Evolutionary conservation across 2,113 vertebrate species (phyloP).

Genomic region (Brachirus orientalis): DNA sequence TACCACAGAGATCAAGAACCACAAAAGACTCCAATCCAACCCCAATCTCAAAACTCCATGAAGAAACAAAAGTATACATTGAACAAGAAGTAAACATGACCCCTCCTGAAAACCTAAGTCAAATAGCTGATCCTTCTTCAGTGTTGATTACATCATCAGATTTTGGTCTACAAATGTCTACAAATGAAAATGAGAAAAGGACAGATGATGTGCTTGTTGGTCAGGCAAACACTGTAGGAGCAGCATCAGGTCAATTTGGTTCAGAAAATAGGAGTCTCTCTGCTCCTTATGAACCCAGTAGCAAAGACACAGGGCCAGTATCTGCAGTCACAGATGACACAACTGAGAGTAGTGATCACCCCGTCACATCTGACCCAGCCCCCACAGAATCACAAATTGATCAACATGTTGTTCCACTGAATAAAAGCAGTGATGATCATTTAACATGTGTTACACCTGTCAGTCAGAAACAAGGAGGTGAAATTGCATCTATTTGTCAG

Average conservation of each 20-base stretch:
- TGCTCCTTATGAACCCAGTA: slow-evolving; percentile 6
- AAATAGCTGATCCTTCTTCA: not conserved
- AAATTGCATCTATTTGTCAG: not conserved
- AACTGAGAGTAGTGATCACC: slow-evolving; percentile 1
- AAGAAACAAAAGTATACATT: not conserved
- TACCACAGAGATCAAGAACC: not conserved
- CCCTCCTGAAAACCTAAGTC: not conserved
- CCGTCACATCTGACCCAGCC: not conserved
- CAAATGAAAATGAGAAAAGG: not conserved
- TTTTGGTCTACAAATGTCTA: not conserved
- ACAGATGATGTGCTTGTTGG: not conserved
- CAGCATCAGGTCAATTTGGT: not conserved
- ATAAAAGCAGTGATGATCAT: not conserved
- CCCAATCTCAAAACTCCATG: not conserved
- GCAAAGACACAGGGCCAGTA: slow-evolving; percentile 9
- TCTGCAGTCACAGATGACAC: slow-evolving; percentile 12
- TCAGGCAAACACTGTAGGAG: slow-evolving; percentile 8
- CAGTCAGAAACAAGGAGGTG: not conserved
- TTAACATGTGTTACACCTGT: not conserved
- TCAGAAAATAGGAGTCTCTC: slow-evolving; percentile 53
- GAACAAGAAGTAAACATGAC: not conserved
- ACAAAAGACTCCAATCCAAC: not conserved
- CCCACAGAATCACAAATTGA: slow-evolving; percentile 6
- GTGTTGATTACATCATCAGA: not conserved
- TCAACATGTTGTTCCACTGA: not conserved